Conservation (phyloP, 1,140 invertebrate species). For the Cotesia glomerata region DNA sequence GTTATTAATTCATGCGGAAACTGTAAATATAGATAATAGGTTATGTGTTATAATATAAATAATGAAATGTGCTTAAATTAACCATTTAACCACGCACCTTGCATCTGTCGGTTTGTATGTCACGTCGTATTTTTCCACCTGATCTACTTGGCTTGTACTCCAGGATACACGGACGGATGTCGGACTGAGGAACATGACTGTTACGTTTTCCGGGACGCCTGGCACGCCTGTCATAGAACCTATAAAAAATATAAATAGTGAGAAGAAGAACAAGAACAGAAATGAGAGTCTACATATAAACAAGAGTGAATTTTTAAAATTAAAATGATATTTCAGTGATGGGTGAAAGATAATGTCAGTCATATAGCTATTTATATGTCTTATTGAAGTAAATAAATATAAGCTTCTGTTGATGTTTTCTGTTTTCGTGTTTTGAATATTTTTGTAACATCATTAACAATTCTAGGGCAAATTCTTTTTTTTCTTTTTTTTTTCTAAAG, state of each 20-base stretch:
- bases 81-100: slow-evolving; percentile 65
- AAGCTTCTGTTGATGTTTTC: too few relatives aligned
- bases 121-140: slow-evolving; percentile 84
- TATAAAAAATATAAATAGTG: slow-evolving; percentile 53
- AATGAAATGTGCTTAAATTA: slow-evolving; percentile 26
- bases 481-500: too few relatives aligned
- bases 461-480: too few relatives aligned
- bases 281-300: slow-evolving; percentile 5
- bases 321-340: too few relatives aligned
- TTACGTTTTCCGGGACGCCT: slow-evolving; percentile 83
- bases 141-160: slow-evolving; percentile 74
- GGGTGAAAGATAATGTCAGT: too few relatives aligned
- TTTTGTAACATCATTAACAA: too few relatives aligned
- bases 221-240: slow-evolving; percentile 77
- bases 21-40: not conserved
- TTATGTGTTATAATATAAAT: not conserved
- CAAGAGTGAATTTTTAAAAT: too few relatives aligned
- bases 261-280: not conserved
- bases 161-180: slow-evolving; percentile 82
- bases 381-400: too few relatives aligned
- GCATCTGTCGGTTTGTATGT: slow-evolving; percentile 82
- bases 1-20: not conserved
- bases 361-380: too few relatives aligned
- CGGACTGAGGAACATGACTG: slow-evolving; percentile 82
- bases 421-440: too few relatives aligned